Percentiles rank a stretch among this genome's conserved stretches.
phyloP scores from a whole-genome alignment of 1,140 invertebrate species.

The Nasonia vitripennis region DNA sequence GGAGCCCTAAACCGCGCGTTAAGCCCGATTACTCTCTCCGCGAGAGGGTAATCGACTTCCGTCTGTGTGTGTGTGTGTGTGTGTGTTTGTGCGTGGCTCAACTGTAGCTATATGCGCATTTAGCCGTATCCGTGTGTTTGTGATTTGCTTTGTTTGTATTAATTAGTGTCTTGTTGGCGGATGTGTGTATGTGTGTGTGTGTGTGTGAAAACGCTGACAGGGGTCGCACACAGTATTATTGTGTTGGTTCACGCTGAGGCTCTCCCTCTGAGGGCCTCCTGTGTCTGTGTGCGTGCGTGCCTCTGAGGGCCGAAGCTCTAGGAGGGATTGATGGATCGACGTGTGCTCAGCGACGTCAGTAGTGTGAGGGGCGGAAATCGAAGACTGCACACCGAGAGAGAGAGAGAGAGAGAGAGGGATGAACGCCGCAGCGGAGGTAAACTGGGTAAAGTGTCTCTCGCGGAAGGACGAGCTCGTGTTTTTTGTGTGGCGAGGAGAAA shows the following conservation, averaged over 20 bases:
- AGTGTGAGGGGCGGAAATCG: background rate
- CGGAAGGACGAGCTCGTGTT: background rate
- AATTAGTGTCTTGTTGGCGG: too few relatives aligned
- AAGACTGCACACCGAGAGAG: background rate
- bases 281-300: too few relatives aligned
- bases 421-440: background rate
- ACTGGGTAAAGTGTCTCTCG: background rate
- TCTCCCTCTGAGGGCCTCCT: too few relatives aligned
- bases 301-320: background rate
- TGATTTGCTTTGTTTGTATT: too few relatives aligned
- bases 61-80: background rate
- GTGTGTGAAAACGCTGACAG: too few relatives aligned
- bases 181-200: too few relatives aligned
- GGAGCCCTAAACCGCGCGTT: background rate
- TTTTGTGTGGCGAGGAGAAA: background rate
- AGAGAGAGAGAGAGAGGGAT: background rate
- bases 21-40: conserved; percentile 6
- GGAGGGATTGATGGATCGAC: background rate
- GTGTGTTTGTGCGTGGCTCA: too few relatives aligned
- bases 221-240: too few relatives aligned
- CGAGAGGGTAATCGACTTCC: background rate
- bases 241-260: too few relatives aligned
- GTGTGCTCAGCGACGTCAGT: too few relatives aligned
- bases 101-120: background rate
- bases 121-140: background rate